These are phyloP conservation scores for Melipona bicolor DNA, from an alignment of 2,888 invertebrate genomes.

Conservation along the genomic window DNA sequence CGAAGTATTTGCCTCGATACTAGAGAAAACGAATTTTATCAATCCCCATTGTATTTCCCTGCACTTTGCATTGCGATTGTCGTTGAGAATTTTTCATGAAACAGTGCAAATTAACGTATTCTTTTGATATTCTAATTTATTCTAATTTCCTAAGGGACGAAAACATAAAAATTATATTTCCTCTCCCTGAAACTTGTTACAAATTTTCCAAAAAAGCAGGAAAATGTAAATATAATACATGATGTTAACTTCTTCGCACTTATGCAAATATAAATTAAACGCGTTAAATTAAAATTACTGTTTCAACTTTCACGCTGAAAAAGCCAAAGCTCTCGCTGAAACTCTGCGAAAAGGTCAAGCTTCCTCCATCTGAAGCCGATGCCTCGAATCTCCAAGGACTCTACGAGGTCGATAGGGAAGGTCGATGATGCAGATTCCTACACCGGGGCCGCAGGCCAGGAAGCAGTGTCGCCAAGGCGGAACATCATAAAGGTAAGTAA, in stretches of 20 bases:
- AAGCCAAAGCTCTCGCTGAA: not conserved
- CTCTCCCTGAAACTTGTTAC: not conserved
- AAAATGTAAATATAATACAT: no score
- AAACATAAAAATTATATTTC: not conserved
- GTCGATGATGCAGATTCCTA: conserved; percentile 43
- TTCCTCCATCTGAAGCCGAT: conserved; percentile 44
- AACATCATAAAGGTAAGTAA: conserved; percentile 43
- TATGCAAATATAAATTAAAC: no score
- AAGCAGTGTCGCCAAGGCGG: not conserved
- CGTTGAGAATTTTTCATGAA: not conserved
- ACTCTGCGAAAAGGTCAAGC: conserved; percentile 3
- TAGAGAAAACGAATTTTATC: not conserved
- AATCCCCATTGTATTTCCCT: not conserved
- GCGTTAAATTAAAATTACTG: not conserved
- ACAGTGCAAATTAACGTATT: not conserved
- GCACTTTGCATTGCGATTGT: not conserved
- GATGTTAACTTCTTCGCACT: no score
- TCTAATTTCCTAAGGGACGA: not conserved
- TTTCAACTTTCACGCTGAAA: not conserved
- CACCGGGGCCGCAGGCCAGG: no score
- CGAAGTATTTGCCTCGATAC: not conserved
- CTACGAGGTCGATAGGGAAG: no score
- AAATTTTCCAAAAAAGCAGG: not conserved
- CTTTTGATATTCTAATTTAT: not conserved
- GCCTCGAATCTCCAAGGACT: not conserved